phyloP scores from a whole-genome alignment of 1,140 invertebrate genomes.

The Lepidostoma basale region DNA sequence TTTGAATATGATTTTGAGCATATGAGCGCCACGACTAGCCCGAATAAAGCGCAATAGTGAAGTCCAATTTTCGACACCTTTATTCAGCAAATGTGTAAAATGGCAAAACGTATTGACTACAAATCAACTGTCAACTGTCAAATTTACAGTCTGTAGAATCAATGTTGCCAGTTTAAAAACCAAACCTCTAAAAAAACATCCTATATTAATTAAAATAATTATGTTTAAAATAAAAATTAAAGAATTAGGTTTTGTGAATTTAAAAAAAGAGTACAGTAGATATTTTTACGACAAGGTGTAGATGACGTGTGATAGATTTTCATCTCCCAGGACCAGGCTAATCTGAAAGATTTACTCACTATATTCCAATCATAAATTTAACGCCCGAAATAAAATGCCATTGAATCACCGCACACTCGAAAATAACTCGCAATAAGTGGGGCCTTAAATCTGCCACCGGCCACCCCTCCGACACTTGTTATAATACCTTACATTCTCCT shows the following conservation, averaged over 20 bases:
- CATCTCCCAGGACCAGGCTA: no score
- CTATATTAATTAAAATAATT: neutral
- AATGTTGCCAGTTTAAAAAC: no score
- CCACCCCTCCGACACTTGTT: neutral
- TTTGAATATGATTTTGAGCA: no score
- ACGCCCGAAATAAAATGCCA: neutral
- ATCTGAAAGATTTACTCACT: neutral
- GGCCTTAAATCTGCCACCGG: neutral
- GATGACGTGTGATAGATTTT: neutral
- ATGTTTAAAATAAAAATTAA: neutral
- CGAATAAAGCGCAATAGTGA: no score
- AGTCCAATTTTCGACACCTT: no score
- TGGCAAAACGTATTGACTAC: no score
- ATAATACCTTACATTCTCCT: slow-evolving; percentile 1
- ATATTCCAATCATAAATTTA: neutral
- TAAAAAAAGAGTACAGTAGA: neutral
- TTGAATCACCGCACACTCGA: neutral
- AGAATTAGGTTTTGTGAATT: neutral
- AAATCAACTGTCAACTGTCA: no score
- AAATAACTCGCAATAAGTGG: neutral
- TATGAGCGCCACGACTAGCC: no score
- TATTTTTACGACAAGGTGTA: neutral
- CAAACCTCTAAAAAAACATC: no score
- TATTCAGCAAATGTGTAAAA: no score
- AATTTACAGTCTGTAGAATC: no score